These are phyloP conservation scores for Scolopax bukidnonensis DNA, from an alignment of 2,797 vertebrate genomes.

Conservation along the genomic window DNA sequence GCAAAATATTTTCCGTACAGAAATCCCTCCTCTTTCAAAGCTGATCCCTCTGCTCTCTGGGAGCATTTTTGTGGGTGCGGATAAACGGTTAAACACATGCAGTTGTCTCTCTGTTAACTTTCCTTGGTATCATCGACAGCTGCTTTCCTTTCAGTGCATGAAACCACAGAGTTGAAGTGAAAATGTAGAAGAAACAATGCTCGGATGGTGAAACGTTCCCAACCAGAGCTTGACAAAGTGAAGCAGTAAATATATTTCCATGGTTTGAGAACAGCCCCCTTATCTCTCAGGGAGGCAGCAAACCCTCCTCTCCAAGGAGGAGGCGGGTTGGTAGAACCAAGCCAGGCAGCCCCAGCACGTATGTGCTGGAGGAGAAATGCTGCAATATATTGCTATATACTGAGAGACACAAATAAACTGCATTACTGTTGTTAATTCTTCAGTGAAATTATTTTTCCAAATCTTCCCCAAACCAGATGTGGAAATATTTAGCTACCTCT, in stretches of 20 bases:
- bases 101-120: slow-evolving; percentile 4
- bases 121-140: neutral
- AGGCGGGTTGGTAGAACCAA: neutral
- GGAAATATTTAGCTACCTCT: slow-evolving; percentile 72
- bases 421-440: slow-evolving; percentile 28
- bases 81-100: slow-evolving; percentile 31
- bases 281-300: neutral
- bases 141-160: neutral
- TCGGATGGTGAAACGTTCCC: slow-evolving; percentile 3
- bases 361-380: fast-evolving
- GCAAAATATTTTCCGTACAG: neutral
- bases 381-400: neutral
- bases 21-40: neutral
- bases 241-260: neutral
- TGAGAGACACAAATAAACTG: slow-evolving; percentile 43
- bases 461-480: slow-evolving; percentile 70
- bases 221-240: neutral
- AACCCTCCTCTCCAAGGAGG: slow-evolving; percentile 9
- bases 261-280: neutral
- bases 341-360: neutral
- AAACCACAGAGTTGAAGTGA: neutral
- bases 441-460: slow-evolving; percentile 66
- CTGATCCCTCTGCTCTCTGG: neutral
- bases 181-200: neutral
- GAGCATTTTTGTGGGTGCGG: neutral